Conservation (phyloP, 2,888 invertebrate genomes). For the Mechanitis messenoides region DNA sequence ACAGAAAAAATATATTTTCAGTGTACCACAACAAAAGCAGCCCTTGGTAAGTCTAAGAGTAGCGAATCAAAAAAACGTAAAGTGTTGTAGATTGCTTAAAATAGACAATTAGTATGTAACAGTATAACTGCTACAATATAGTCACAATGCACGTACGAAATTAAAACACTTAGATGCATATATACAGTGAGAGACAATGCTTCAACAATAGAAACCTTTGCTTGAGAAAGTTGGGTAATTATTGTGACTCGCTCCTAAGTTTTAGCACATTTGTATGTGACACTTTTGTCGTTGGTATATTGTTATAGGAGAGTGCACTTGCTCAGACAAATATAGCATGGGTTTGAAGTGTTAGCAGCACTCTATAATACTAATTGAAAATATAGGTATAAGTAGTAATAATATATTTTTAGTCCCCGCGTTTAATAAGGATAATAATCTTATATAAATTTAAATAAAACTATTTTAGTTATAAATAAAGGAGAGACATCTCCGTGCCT, state of each 20-base stretch:
- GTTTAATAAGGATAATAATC: no score
- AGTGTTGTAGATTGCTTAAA: conserved; percentile 27
- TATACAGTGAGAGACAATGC: background rate
- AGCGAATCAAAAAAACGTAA: conserved; percentile 26
- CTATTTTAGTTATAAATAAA: no score
- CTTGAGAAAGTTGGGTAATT: conserved; percentile 4
- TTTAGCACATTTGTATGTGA: background rate
- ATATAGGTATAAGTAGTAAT: no score
- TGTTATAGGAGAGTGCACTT: no score
- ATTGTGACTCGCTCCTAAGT: conserved; percentile 1
- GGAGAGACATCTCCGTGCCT: no score
- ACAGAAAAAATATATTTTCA: conserved; percentile 59
- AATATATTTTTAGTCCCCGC: no score
- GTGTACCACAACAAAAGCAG: conserved; percentile 70
- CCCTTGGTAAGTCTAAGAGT: conserved; percentile 60
- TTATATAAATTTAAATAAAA: no score
- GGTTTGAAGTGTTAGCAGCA: no score
- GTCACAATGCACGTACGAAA: background rate
- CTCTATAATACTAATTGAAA: no score
- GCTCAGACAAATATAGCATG: no score
- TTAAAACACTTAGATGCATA: conserved; percentile 6
- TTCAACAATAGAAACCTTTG: background rate
- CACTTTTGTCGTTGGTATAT: background rate
- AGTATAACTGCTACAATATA: background rate
- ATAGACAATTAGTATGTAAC: conserved; percentile 8